Base-by-base conservation (phyloP, 2,797 vertebrate species). In the Betta splendens region DNA sequence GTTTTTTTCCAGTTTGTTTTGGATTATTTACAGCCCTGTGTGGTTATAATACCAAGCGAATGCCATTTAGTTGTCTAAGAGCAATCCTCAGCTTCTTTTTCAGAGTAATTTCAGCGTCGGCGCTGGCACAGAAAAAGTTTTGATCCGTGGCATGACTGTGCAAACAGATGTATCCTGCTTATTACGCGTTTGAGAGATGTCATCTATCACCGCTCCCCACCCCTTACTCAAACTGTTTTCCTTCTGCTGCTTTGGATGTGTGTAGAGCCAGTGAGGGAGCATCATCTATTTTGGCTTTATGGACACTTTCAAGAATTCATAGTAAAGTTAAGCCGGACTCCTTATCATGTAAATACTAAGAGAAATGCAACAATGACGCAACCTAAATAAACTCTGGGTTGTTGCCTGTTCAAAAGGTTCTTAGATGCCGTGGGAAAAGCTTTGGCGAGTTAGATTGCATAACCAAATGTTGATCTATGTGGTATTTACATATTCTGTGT, bases 81-180 rank as follows among this genome's bases (percentile, higher is more conserved):
- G 60, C 38, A 33, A 48, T 47, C 35, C 39, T 62, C 29, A 16
- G 38, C 38, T 17, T 40, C 29, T 44, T 20, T 63, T 67, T 23
- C 6, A 31, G 32, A 47, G 39, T 64, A 9, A 63, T 44, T 70
- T 55, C 25, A 70, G 56, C 59, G 42, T 73, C 52, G 61, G 64
- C 29, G 1, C 15, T 46, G 55, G 21, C 45, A 56, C 51, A 44
- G 56, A 59, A 48, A 59, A 48, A 51, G 52, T 84, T 89, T 85
- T 87, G 79, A 75, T 87, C 75, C 57, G 52, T 53, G 38, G 22
- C 47, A 67, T 73, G 62, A 52, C 80, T 87, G 72, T 81, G 83
- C 85, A 92, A 92, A 92, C 85, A 92, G 43, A 69, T 76, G 72
- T 57, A 89, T 90, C 90, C 91, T 90, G 89, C 78, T 89, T 79